Evolutionary conservation across 1,140 invertebrate genomes (phyloP).

Genomic region (Homarus americanus): DNA sequence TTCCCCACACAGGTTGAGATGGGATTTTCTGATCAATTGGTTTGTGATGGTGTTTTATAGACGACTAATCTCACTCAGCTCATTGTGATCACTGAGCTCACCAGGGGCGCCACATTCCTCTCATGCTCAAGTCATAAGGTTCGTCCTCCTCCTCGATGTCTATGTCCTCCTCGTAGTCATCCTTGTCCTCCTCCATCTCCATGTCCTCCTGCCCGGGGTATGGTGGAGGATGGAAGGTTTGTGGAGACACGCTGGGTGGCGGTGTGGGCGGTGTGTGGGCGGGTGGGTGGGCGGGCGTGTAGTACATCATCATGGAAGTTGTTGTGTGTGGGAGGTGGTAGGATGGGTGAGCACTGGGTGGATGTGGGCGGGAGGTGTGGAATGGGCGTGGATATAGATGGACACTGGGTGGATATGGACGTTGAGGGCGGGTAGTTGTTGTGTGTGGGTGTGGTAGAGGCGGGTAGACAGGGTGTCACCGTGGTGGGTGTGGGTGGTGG

Average conservation of each 20-base stretch:
- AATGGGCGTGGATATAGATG: not conserved
- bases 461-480: too few relatives aligned
- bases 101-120: slow-evolving; percentile 59
- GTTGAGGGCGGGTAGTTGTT: not conserved
- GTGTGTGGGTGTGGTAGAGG: not conserved
- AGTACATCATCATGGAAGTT: not conserved
- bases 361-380: not conserved
- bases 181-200: not conserved
- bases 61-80: too few relatives aligned
- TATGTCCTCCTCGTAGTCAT: not conserved
- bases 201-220: not conserved
- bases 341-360: not conserved
- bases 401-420: not conserved
- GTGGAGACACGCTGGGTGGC: slow-evolving; percentile 23
- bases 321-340: not conserved
- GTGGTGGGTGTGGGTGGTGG: too few relatives aligned
- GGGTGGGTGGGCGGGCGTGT: not conserved
- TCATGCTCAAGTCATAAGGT: slow-evolving; percentile 44
- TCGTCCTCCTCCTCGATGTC: slow-evolving; percentile 1
- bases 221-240: not conserved
- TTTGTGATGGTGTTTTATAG: too few relatives aligned
- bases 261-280: slow-evolving; percentile 38
- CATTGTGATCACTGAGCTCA: not conserved
- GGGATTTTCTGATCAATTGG: too few relatives aligned
- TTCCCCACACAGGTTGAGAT: too few relatives aligned